phyloP scores from a whole-genome alignment of 1,140 invertebrate genomes.

The Bombus confusus region DNA sequence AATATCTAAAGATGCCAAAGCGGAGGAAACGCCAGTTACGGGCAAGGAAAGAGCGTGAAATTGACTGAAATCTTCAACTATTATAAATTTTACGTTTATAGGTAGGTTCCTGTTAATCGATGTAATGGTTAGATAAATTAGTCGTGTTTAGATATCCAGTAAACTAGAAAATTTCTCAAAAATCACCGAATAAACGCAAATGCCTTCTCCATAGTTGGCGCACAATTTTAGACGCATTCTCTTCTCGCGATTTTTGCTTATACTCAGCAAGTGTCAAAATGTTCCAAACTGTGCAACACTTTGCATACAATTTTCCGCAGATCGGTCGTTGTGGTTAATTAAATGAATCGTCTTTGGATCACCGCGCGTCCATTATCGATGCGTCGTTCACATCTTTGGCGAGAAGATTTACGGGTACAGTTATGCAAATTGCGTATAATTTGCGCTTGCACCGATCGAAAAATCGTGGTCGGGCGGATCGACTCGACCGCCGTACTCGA shows the following conservation, averaged over 20 bases:
- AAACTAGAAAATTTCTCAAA: too few species aligned
- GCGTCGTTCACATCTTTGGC: background rate
- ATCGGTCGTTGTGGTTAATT: background rate
- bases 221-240: background rate
- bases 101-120: too few species aligned
- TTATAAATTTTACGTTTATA: too few species aligned
- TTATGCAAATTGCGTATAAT: slow-evolving; percentile 27
- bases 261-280: background rate
- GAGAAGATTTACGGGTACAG: slow-evolving; percentile 11
- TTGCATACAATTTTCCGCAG: background rate
- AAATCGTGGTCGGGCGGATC: slow-evolving; percentile 9
- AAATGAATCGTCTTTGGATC: background rate
- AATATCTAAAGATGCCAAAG: too few species aligned
- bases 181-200: too few species aligned
- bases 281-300: background rate
- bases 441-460: slow-evolving; percentile 14
- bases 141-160: too few species aligned
- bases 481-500: background rate
- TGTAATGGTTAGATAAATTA: too few species aligned
- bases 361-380: slow-evolving; percentile 29
- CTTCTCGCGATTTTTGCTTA: too few species aligned
- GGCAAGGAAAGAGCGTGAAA: too few species aligned
- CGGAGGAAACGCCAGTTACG: too few species aligned
- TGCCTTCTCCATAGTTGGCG: too few species aligned
- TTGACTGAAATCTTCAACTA: too few species aligned